phyloP scores from a whole-genome alignment of 2,113 vertebrate genomes.

The Pyxicephalus adspersus region DNA sequence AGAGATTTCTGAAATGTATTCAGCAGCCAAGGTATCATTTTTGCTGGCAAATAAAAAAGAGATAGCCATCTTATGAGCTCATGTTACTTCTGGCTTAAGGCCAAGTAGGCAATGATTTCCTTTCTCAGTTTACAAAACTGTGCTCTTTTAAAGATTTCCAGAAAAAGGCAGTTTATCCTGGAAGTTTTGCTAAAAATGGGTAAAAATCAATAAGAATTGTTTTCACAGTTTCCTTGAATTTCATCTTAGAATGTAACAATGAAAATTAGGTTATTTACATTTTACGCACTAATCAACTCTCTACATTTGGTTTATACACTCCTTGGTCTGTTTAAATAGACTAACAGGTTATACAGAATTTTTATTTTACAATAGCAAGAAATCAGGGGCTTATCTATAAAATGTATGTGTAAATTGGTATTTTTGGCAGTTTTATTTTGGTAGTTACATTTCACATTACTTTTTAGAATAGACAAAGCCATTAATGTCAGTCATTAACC shows the following conservation, averaged over 20 bases:
- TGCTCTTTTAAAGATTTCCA: not conserved
- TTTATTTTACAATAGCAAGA: no score
- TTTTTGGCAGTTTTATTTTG: no score
- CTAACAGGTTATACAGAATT: no score
- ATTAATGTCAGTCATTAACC: no score
- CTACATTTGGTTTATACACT: not conserved
- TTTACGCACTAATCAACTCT: slow-evolving; percentile 2
- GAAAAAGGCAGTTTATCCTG: not conserved
- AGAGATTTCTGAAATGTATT: slow-evolving; percentile 2
- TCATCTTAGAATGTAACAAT: not conserved
- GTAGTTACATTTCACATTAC: no score
- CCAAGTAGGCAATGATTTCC: slow-evolving; percentile 21
- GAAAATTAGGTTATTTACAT: not conserved
- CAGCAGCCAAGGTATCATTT: slow-evolving; percentile 14
- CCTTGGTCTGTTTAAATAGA: no score
- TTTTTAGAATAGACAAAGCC: no score
- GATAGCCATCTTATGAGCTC: slow-evolving; percentile 31
- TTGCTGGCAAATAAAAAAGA: slow-evolving; percentile 9
- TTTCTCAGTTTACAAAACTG: slow-evolving; percentile 2
- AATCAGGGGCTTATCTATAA: no score
- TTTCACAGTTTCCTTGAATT: slow-evolving; percentile 8
- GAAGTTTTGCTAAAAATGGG: slow-evolving; percentile 14
- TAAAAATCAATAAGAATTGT: slow-evolving; percentile 31
- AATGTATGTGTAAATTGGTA: no score
- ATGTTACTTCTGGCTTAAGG: slow-evolving; percentile 14